phyloP scores from a whole-genome alignment of 2,797 vertebrate genomes.

The Cynopterus sphinx region DNA sequence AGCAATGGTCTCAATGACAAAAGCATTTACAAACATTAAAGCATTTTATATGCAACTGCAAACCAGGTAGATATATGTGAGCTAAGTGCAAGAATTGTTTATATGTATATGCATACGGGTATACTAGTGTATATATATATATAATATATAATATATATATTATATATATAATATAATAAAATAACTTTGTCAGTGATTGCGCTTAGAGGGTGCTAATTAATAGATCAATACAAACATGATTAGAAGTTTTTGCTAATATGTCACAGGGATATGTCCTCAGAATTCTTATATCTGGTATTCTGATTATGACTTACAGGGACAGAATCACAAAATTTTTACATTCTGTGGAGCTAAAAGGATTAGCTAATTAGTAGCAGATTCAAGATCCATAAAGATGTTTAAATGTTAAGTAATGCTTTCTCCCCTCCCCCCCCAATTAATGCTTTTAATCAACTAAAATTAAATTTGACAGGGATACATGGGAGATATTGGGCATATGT shows the following conservation, averaged over 20 bases:
- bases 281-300: conserved; percentile 6
- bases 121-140: not conserved
- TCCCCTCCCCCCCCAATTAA: not conserved
- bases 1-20: conserved; percentile 34
- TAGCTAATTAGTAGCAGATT: conserved; percentile 35
- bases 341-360: conserved; percentile 13
- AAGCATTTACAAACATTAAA: conserved; percentile 4
- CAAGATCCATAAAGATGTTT: conserved; percentile 14
- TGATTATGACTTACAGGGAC: not conserved
- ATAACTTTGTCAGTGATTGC: not conserved
- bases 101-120: not conserved
- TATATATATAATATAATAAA: not conserved
- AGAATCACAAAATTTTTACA: conserved; percentile 6
- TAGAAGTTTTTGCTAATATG: conserved; percentile 12
- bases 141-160: too few species aligned
- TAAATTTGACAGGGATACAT: conserved; percentile 35
- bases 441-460: conserved; percentile 43
- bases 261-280: not conserved
- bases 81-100: not conserved
- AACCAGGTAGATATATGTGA: conserved; percentile 5
- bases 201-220: conserved; percentile 25
- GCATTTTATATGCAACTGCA: not conserved
- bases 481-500: not conserved
- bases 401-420: conserved; percentile 29
- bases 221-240: not conserved